Evolutionary conservation across 2,797 vertebrate species (phyloP), one percentile per base, ranked within the genome.

Genomic region (Sebastes cheni): DNA sequence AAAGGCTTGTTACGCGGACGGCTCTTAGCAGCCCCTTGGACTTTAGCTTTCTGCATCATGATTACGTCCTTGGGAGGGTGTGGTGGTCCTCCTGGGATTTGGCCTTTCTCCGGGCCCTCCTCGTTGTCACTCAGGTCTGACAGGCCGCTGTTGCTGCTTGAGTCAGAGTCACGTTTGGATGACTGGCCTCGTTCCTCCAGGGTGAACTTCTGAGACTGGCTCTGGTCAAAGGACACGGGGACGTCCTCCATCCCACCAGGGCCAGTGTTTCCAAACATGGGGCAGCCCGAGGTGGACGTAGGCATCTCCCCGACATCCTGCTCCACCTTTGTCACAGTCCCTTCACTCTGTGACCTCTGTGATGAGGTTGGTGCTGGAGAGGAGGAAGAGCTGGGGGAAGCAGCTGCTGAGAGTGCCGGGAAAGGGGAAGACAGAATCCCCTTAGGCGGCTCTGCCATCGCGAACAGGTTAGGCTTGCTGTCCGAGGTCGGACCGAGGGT

Each of bases 41-140:
- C 94, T 93, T 99, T 98, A 68, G 90, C 92, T 93, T 98, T 99
- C 83, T 97, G 97, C 87, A 97, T 87, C 88, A 97, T 85, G 59
- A 95, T 94, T 32, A 94, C 96, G 73, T 93, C 96, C 65, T 81
- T 93, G 10, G 86, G 46, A 13, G 96, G 86, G 12, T 96, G 94
- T 46, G 94, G 94, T 25, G 95, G 95, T 60, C 96, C 95, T 77
- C 96, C 97, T 85, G 96, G 96, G 79, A 95, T 93, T 61, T 96
- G 96, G 62, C 93, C 95, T 88, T 97, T 97, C 72, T 96, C 97
- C 5, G 92, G 95, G 32, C 96, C 96, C 42, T 99, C 98, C 90
- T 99, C 99, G 25, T 97, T 96, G 86, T 99, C 99, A 72, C 99
- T 99, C 84, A 99, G 91, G 93, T 99, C 99, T 78, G 98, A 99